A percentile compares a stretch with the other conserved stretches of the same genome.
Conservation (phyloP, 2,797 vertebrate genomes). For the Apodemus agrarius region DNA sequence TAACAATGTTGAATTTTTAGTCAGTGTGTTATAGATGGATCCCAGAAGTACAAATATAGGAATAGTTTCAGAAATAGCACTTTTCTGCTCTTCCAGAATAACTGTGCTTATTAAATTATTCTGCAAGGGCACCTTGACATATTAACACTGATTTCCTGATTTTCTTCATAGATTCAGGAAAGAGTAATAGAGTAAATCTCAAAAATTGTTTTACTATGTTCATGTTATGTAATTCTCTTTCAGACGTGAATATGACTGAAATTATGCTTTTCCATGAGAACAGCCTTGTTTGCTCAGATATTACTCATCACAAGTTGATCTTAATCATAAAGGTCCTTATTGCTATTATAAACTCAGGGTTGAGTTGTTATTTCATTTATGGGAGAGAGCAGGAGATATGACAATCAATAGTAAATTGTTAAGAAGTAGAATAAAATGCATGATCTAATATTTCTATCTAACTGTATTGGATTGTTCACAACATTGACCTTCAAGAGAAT, state of each 20-base stretch:
- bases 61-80: constrained; percentile 16
- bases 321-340: neutral
- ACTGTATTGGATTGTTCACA: neutral
- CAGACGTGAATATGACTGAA: neutral
- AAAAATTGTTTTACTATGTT: neutral
- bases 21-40: neutral
- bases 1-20: neutral
- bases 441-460: neutral
- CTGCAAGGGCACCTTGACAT: constrained; percentile 34
- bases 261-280: neutral
- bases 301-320: neutral
- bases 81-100: constrained; percentile 55
- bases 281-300: neutral
- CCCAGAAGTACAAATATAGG: constrained; percentile 2
- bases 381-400: neutral
- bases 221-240: neutral
- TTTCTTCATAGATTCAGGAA: constrained; percentile 51
- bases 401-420: neutral
- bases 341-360: neutral
- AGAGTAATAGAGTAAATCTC: neutral
- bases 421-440: neutral
- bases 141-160: constrained; percentile 20
- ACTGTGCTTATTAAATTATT: constrained; percentile 54
- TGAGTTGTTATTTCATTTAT: constrained; percentile 42
- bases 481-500: neutral